phyloP scores from a whole-genome alignment of 2,888 invertebrate genomes.

The Caenorhabditis sp. region DNA sequence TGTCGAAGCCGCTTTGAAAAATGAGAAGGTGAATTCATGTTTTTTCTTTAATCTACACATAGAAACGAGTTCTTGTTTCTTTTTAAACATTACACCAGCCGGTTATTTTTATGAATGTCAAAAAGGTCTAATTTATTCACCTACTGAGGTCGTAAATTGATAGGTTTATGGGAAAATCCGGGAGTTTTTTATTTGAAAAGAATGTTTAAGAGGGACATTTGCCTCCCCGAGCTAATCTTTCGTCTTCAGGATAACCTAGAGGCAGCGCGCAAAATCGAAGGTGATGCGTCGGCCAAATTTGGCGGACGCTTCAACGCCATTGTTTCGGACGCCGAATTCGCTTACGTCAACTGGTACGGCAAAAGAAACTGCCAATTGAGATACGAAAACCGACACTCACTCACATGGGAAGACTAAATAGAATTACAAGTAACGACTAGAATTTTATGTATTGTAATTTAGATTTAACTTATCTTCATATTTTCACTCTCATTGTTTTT shows the following conservation, averaged over 20 bases:
- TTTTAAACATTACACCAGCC: too few species aligned
- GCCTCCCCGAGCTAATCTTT: too few species aligned
- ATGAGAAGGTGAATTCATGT: slow-evolving; percentile 39
- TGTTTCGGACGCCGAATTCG: slow-evolving; percentile 69
- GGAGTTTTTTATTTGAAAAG: not conserved
- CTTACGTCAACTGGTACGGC: slow-evolving; percentile 67
- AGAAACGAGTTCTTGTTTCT: too few species aligned
- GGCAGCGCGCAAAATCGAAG: slow-evolving; percentile 66
- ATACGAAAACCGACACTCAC: slow-evolving; percentile 64
- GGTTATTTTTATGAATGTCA: too few species aligned
- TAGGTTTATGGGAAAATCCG: not conserved
- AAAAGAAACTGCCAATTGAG: slow-evolving; percentile 69
- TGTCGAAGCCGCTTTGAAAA: slow-evolving; percentile 50
- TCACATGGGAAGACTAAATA: slow-evolving; percentile 69
- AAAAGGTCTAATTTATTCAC: not conserved
- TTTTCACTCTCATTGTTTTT: not conserved
- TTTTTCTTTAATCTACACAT: too few species aligned
- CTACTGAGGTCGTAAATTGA: not conserved
- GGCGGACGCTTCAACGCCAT: slow-evolving; percentile 70
- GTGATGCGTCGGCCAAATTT: slow-evolving; percentile 66
- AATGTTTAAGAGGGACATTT: too few species aligned
- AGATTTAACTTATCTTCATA: not conserved
- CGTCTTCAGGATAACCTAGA: slow-evolving; percentile 68
- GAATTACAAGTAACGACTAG: not conserved
- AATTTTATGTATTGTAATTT: not conserved